A percentile compares a stretch with the other conserved stretches of the same genome.
Conservation (phyloP, 2,797 vertebrate species). For the Chlorospingus semifuscus region DNA sequence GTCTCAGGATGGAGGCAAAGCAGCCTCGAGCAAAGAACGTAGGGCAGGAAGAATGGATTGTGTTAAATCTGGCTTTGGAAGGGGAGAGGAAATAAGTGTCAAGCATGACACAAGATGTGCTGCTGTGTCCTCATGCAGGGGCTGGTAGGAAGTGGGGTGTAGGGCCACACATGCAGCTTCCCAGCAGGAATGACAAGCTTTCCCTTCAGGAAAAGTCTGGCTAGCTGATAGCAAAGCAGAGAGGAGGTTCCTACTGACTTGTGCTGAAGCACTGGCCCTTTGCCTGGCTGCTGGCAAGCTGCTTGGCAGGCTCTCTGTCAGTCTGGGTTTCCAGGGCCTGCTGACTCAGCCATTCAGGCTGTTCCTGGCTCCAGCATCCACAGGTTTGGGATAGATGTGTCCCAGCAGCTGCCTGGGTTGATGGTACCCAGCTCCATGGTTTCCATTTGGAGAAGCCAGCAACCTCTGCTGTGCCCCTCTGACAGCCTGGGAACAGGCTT, state of each 20-base stretch:
- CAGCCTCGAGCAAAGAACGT: not conserved
- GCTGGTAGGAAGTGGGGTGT: not conserved
- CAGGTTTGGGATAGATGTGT: not conserved
- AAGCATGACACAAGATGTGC: not conserved
- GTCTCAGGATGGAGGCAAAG: not conserved
- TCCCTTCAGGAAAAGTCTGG: not conserved
- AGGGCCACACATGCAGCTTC: not conserved
- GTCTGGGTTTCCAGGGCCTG: not conserved
- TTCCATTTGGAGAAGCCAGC: not conserved
- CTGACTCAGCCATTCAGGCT: not conserved
- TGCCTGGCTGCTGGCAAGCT: constrained; percentile 15
- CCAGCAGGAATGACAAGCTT: not conserved
- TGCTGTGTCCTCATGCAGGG: not conserved
- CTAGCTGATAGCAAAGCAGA: not conserved
- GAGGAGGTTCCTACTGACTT: not conserved
- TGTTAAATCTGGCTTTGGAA: not conserved
- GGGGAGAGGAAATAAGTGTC: not conserved
- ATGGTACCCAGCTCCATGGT: not conserved
- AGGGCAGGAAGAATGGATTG: not conserved
- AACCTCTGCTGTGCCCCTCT: not conserved
- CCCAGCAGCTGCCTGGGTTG: not conserved
- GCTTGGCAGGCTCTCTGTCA: not conserved
- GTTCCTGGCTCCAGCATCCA: not conserved
- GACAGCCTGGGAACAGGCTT: not conserved
- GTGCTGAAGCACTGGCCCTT: not conserved